A percentile compares a stretch with the other conserved stretches of the same genome.
These are phyloP conservation scores for Tinea trinotella DNA, from an alignment of 2,888 invertebrate species.

Conservation along the genomic window DNA sequence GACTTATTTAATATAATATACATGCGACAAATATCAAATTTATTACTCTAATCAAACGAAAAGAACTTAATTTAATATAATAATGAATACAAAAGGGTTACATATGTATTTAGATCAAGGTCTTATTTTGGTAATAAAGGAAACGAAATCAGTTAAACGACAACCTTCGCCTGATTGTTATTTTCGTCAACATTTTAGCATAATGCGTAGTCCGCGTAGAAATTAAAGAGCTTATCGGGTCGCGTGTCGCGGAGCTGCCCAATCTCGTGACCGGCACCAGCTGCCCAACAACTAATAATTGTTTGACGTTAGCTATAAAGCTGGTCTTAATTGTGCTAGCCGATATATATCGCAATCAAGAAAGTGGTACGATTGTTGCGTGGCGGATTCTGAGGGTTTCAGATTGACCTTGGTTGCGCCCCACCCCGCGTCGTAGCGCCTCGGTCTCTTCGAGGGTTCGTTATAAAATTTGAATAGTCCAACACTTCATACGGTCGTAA, in stretches of 20 bases:
- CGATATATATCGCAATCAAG: constrained; percentile 14
- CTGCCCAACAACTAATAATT: constrained; percentile 46
- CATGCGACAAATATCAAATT: no score
- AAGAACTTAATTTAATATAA: no score
- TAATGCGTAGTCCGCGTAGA: constrained; percentile 45
- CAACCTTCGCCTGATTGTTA: constrained; percentile 20
- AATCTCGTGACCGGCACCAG: constrained; percentile 34
- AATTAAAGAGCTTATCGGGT: constrained; percentile 48
- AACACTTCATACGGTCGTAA: constrained; percentile 48
- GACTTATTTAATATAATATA: no score
- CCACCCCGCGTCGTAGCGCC: constrained; percentile 33
- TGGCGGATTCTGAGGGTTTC: constrained; percentile 42
- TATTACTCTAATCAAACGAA: no score
- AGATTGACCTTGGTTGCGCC: constrained; percentile 57
- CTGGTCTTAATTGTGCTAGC: constrained; percentile 42
- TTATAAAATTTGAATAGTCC: constrained; percentile 64
- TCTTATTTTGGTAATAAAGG: constrained; percentile 23
- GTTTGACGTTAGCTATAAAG: constrained; percentile 45
- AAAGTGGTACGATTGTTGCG: constrained; percentile 12
- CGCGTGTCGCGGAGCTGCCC: constrained; percentile 37
- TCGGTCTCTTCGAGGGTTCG: constrained; percentile 34
- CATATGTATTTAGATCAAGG: constrained; percentile 43
- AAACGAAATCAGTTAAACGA: constrained; percentile 16
- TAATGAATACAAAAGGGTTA: background rate
- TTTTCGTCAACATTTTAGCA: constrained; percentile 37